Evolutionary conservation across 2,797 vertebrate species (phyloP).

Genomic region (Cichlasoma orientale): DNA sequence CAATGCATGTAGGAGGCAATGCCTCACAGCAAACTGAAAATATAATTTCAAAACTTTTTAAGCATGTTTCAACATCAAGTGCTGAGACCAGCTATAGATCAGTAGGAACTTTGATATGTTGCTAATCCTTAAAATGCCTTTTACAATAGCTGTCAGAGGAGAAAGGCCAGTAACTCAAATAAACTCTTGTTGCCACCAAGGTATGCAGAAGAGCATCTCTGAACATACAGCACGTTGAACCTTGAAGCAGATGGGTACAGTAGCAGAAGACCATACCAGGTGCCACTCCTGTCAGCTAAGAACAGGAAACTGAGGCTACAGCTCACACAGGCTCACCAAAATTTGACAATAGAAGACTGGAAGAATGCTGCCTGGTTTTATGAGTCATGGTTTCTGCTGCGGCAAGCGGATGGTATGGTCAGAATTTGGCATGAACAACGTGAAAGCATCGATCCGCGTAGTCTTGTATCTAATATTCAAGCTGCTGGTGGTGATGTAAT

Average conservation of each 20-base stretch:
- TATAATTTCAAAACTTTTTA: neutral
- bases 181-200: rapidly evolving
- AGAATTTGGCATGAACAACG: too few relatives aligned
- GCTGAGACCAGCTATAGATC: neutral
- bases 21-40: neutral
- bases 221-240: rapidly evolving
- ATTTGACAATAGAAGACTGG: neutral
- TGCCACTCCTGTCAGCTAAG: neutral
- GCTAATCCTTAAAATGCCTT: neutral
- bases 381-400: too few relatives aligned
- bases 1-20: neutral
- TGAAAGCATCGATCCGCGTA: too few relatives aligned
- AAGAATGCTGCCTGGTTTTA: too few relatives aligned
- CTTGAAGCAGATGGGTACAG: neutral
- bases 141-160: too few relatives aligned
- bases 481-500: too few relatives aligned
- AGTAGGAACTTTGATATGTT: neutral
- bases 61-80: too few relatives aligned
- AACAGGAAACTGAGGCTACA: neutral
- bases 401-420: too few relatives aligned
- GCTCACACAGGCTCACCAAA: neutral
- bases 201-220: too few relatives aligned
- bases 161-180: neutral
- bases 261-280: neutral
- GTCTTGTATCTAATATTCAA: too few relatives aligned